A percentile compares a stretch with the other conserved stretches of the same genome.
Conservation (phyloP, 2,113 vertebrate genomes). For the Puntigrus tetrazona region DNA sequence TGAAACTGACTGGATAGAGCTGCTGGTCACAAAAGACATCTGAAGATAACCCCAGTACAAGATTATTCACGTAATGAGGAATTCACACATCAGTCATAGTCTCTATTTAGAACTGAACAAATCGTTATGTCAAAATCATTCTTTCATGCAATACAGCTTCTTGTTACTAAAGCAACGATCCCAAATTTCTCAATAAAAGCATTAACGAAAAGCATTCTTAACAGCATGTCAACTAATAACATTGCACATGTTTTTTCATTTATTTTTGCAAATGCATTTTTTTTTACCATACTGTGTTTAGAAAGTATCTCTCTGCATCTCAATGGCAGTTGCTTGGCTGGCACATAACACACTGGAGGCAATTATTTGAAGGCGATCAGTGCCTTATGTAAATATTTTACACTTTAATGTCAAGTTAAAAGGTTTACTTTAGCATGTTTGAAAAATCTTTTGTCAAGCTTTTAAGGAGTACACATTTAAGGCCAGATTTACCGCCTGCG, state of each 20-base stretch:
- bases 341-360: not conserved
- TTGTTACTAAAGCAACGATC: not conserved
- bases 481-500: no score
- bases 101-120: conserved; percentile 7
- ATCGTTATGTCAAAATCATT: not conserved
- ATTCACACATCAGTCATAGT: not conserved
- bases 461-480: no score
- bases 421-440: no score
- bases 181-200: not conserved
- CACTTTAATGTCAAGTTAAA: no score
- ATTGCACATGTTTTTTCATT: not conserved
- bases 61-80: not conserved
- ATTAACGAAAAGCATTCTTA: not conserved
- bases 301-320: no score
- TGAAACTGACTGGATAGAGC: conserved; percentile 22
- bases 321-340: not conserved
- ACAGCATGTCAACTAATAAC: not conserved
- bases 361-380: no score
- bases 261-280: not conserved
- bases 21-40: conserved; percentile 28
- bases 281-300: no score
- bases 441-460: no score
- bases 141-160: not conserved
- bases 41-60: conserved; percentile 5
- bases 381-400: no score